Evolutionary conservation across 2,797 vertebrate species (phyloP).

Genomic region (Sebastes hubbsi): DNA sequence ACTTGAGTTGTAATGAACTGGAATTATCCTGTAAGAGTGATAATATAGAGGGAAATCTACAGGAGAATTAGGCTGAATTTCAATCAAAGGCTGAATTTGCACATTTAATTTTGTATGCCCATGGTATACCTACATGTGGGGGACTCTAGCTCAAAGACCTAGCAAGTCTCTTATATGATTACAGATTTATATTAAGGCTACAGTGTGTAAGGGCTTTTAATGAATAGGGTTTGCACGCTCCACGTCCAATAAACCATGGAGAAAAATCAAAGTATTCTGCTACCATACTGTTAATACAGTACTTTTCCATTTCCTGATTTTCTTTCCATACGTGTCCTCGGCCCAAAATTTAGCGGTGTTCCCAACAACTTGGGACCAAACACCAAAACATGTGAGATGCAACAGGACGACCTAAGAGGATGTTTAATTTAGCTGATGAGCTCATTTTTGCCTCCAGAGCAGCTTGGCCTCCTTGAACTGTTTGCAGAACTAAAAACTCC

Average conservation of each 20-base stretch:
- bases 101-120: neutral
- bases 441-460: slow-evolving; percentile 10
- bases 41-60: neutral
- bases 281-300: neutral
- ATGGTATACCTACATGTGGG: neutral
- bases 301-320: neutral
- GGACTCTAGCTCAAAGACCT: neutral
- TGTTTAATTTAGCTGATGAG: neutral
- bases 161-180: neutral
- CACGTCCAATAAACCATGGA: neutral
- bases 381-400: neutral
- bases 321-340: neutral
- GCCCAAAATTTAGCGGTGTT: neutral
- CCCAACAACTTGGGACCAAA: neutral
- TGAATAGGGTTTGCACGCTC: neutral
- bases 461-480: slow-evolving; percentile 2
- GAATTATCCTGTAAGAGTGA: neutral
- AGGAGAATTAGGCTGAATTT: neutral
- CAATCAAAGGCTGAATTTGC: neutral
- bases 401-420: neutral
- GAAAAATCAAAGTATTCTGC: neutral
- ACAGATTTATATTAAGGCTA: neutral
- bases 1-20: neutral
- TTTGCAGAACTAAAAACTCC: slow-evolving; percentile 1
- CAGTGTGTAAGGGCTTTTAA: neutral